Conservation (phyloP, 2,888 invertebrate species). For the Nemapogon koenigi region DNA sequence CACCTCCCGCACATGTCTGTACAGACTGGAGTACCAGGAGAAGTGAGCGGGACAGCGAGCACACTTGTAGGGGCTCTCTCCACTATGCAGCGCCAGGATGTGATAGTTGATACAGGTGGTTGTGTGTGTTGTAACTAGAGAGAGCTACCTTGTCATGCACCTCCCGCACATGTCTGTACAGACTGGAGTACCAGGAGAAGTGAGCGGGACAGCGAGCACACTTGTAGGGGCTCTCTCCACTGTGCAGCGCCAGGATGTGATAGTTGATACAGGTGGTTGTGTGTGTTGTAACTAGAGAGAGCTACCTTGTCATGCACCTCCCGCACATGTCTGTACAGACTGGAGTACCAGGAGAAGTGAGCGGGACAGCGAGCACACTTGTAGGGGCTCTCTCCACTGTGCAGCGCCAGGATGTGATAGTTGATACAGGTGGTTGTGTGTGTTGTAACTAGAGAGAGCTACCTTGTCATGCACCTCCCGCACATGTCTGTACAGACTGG, state of each 20-base stretch:
- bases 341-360: constrained; percentile 53
- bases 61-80: constrained; percentile 47
- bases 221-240: constrained; percentile 43
- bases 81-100: constrained; percentile 50
- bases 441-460: too few species aligned
- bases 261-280: too few species aligned
- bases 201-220: constrained; percentile 41
- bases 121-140: too few species aligned
- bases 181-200: constrained; percentile 54
- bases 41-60: constrained; percentile 40
- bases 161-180: constrained; percentile 45
- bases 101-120: too few species aligned
- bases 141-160: constrained; percentile 50
- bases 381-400: constrained; percentile 48
- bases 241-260: constrained; percentile 53
- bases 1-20: constrained; percentile 44
- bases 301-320: constrained; percentile 51
- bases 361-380: constrained; percentile 38
- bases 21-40: constrained; percentile 54
- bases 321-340: constrained; percentile 42
- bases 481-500: constrained; percentile 45
- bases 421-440: too few species aligned
- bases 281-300: too few species aligned
- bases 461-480: constrained; percentile 52
- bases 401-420: constrained; percentile 53